Base-by-base conservation (phyloP, 2,113 vertebrate species). In the Hiodon alosoides region DNA sequence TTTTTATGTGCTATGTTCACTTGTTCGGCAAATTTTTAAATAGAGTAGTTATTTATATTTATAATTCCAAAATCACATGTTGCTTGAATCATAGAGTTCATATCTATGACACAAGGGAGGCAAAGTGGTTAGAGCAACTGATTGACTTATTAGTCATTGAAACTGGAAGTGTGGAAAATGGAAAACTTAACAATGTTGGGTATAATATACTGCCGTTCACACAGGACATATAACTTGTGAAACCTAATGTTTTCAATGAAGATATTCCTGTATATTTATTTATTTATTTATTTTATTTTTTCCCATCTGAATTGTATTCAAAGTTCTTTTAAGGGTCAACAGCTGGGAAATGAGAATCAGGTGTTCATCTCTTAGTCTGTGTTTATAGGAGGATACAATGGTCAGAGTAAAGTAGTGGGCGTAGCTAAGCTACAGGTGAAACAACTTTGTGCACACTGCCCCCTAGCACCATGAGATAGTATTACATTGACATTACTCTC, bases 401-500 rank as follows among this genome's bases (percentile, higher is more conserved):
- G 9, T 59, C 8, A 9, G 9, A 59, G n/a, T 31, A 58, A 53
- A n/a, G 11, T 14, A 54, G 71, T 67, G 67, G 14, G 59, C 31
- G 62, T 6, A 31, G 46, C 51, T 6, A 48, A 51, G 52, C 61
- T 14, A 46, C 69, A 66, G 69, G 69, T 59, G 59, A 7, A 62
- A 72, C 69, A 17, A 3, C 61, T 77, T 46, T 72, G 62, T 51
- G 52, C 53, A 72, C 62, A 72, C 61, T 48, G 69, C 76, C 76
- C 62, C 76, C 76, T 62, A n/a, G 69, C 76, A 50, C 55, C 55
- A 48, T 62, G 52, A 11, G n/a, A 60, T 17, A 62, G 31, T 66
- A 65, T 62, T 77, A 70, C 76, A 48, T 10, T 14, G 1, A 13
- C 31, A 3, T 53, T 5, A 3, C 51, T 59, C 58, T 6, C 58